Evolutionary conservation across 37 sponge, comb jelly and placozoan species (phyloP), one percentile per base, ranked within the genome.

Genomic region (Corticium candelabrum): DNA sequence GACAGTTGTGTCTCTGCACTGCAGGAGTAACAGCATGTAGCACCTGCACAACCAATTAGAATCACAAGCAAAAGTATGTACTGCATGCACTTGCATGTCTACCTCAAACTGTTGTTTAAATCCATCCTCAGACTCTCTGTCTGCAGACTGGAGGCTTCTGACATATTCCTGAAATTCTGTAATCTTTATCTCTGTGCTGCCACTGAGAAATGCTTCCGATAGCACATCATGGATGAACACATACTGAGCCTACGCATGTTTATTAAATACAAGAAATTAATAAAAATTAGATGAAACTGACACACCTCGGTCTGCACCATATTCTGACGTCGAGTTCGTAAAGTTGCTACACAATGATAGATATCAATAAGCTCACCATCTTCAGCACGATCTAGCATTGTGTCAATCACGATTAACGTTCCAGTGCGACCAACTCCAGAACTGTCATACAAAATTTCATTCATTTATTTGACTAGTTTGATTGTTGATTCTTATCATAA

Each of bases 401-500:
- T 78, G 79, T 89, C 87, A 1, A 89, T 82, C 1, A 84, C 68
- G 11, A 89, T 84, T 43, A 87, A 81, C 27, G 85, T 82, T 4
- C 91, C 91, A 39, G 88, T 87, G 30, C 91, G 85, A 27, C 91
- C 91, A 35, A 87, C 88, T 62, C 91, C 91, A 84, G 87, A 84
- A 90, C 91, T 90, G 3, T 35, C 35, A 5, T 32, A 78, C 4
- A n/a, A n/a, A n/a, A n/a, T n/a, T n/a, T n/a, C n/a, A n/a, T n/a
- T n/a, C n/a, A n/a, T n/a, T n/a, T n/a, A 29, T 41, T 21, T n/a
- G 7, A 73, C 3, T 67, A n/a, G n/a, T n/a, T n/a, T n/a, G n/a
- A 40, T 4, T 3, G 36, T 41, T 3, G 3, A 33, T 36, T 4
- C 7, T 4, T 35, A 41, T 32, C 3, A 3, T 3, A 29, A 85